phyloP scores from a whole-genome alignment of 2,888 invertebrate species.

The Volucella bombylans region DNA sequence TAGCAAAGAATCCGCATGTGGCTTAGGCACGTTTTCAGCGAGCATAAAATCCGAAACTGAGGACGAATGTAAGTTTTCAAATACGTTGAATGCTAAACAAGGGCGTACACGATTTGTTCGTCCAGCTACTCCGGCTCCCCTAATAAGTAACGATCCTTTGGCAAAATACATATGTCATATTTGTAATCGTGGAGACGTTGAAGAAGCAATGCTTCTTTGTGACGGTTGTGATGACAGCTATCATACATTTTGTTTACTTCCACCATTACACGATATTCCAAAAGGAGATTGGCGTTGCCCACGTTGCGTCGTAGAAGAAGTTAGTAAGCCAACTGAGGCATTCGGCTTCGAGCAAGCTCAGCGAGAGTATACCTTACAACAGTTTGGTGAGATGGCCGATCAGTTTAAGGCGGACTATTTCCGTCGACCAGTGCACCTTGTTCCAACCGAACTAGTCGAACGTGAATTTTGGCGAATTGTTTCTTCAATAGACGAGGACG shows the following conservation, averaged over 20 bases:
- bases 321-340: conserved; percentile 94
- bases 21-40: conserved; percentile 78
- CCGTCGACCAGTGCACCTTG: conserved; percentile 96
- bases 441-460: conserved; percentile 93
- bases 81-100: conserved; percentile 19
- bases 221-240: conserved; percentile 99
- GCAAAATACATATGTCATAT: conserved; percentile 97
- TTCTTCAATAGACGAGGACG: conserved; percentile 97
- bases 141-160: conserved; percentile 84
- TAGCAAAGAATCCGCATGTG: conserved; percentile 80
- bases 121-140: conserved; percentile 71
- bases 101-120: conserved; percentile 42
- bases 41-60: conserved; percentile 38
- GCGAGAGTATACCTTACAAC: conserved; percentile 95
- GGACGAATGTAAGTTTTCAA: conserved; percentile 32
- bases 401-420: conserved; percentile 99
- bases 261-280: conserved; percentile 95
- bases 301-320: conserved; percentile 95
- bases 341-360: conserved; percentile 99
- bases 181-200: conserved; percentile 96
- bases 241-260: conserved; percentile 98
- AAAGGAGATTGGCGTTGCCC: conserved; percentile 99
- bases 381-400: conserved; percentile 99
- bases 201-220: conserved; percentile 96
- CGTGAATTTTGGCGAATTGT: conserved; percentile 99